Evolutionary conservation across 2,797 vertebrate species (phyloP).

Genomic region (Trichosurus vulpecula): DNA sequence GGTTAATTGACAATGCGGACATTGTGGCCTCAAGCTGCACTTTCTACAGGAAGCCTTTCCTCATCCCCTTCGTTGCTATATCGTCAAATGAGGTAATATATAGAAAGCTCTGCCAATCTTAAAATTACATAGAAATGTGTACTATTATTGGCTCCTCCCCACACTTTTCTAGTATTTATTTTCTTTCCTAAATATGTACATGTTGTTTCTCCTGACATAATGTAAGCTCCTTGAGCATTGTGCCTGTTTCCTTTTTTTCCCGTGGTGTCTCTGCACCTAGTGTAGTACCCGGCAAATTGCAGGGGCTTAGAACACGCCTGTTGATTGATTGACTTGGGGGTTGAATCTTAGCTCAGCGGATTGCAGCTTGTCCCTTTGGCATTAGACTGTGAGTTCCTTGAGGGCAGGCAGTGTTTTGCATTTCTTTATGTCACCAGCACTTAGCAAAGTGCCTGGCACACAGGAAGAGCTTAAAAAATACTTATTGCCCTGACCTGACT

Average conservation of each 20-base stretch:
- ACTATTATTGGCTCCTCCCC: background rate
- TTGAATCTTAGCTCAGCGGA: background rate
- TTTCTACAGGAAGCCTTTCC: background rate
- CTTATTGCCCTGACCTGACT: background rate
- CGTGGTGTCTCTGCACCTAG: background rate
- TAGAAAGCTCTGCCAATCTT: background rate
- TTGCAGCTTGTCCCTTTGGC: background rate
- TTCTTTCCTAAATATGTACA: background rate
- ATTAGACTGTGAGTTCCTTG: background rate
- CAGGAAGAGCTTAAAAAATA: background rate
- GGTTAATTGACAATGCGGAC: background rate
- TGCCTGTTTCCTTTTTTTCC: background rate
- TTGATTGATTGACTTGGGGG: background rate
- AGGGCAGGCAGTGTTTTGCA: slow-evolving; percentile 15
- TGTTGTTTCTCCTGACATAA: background rate
- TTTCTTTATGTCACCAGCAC: slow-evolving; percentile 7
- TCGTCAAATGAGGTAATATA: background rate
- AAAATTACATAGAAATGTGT: background rate
- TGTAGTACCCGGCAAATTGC: background rate
- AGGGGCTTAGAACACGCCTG: slow-evolving; percentile 7
- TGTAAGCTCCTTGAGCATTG: background rate
- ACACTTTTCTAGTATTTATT: background rate
- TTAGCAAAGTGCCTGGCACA: background rate
- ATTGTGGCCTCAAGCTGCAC: background rate
- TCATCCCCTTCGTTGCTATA: background rate